These are phyloP conservation scores for Trachythela sp. DNA, from an alignment of 64 coral and sea anemone species.

Conservation along the genomic window DNA sequence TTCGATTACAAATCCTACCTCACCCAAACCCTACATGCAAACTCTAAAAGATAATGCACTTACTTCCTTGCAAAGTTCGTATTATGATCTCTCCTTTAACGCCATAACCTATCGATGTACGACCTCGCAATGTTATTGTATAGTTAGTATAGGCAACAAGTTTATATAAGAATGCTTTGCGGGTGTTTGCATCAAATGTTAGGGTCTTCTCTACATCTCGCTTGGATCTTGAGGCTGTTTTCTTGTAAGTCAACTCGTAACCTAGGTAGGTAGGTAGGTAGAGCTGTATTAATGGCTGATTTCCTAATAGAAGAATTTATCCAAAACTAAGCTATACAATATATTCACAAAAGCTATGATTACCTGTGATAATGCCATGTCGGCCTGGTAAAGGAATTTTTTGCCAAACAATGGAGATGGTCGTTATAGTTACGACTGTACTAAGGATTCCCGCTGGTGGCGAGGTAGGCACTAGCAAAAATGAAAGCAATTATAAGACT, in stretches of 20 bases:
- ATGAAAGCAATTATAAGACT: not conserved
- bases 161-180: not conserved
- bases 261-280: too few relatives aligned
- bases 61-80: not conserved
- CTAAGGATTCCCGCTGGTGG: not conserved
- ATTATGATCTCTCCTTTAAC: not conserved
- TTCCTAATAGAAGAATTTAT: too few relatives aligned
- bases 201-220: not conserved
- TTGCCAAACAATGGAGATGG: not conserved
- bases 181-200: not conserved
- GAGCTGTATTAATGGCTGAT: too few relatives aligned
- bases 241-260: too few relatives aligned
- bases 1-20: too few relatives aligned
- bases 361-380: not conserved
- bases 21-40: too few relatives aligned
- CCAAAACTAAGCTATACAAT: too few relatives aligned
- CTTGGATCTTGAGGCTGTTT: too few relatives aligned
- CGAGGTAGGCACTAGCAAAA: not conserved
- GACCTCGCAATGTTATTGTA: not conserved
- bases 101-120: not conserved
- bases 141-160: not conserved
- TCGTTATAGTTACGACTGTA: not conserved
- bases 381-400: not conserved
- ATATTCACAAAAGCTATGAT: not conserved
- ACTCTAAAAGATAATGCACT: too few relatives aligned